A percentile compares a stretch with the other conserved stretches of the same genome.
phyloP scores from a whole-genome alignment of 2,797 vertebrate genomes.

The Meda fulgida region DNA sequence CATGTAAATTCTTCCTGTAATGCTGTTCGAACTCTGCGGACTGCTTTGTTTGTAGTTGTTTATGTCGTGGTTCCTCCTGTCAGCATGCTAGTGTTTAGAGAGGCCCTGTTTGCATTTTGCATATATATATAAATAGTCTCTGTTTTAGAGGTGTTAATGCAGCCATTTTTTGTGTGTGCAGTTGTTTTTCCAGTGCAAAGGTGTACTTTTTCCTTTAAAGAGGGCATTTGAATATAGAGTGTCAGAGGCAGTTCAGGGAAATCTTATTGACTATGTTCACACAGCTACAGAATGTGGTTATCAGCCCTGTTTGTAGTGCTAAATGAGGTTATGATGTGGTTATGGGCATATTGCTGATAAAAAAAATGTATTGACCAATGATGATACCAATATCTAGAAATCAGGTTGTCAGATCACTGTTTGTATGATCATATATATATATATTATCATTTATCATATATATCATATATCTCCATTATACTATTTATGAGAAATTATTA shows the following conservation, averaged over 20 bases:
- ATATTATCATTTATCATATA: no score
- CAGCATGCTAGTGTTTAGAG: not conserved
- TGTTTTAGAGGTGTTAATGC: slow-evolving; percentile 24
- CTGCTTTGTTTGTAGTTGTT: slow-evolving; percentile 37
- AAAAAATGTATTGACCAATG: not conserved
- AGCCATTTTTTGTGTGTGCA: slow-evolving; percentile 56
- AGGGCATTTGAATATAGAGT: slow-evolving; percentile 37
- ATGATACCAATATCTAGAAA: not conserved
- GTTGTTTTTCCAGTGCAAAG: slow-evolving; percentile 56
- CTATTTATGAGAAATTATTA: not conserved
- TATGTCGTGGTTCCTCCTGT: not conserved
- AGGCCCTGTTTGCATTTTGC: slow-evolving; percentile 9
- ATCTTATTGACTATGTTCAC: not conserved
- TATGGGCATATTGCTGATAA: not conserved
- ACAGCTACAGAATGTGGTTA: not conserved
- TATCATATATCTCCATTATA: not conserved
- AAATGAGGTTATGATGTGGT: slow-evolving; percentile 13
- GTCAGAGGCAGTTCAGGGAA: slow-evolving; percentile 11
- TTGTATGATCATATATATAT: not conserved
- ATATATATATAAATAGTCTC: slow-evolving; percentile 11
- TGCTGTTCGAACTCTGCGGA: not conserved
- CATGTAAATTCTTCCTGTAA: slow-evolving; percentile 7
- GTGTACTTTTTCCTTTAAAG: slow-evolving; percentile 56
- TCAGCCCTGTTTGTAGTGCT: not conserved
- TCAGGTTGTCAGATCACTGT: not conserved